A percentile compares a stretch with the other conserved stretches of the same genome.
These are phyloP conservation scores for Grantiella picta DNA, from an alignment of 2,113 vertebrate genomes.

Conservation along the genomic window DNA sequence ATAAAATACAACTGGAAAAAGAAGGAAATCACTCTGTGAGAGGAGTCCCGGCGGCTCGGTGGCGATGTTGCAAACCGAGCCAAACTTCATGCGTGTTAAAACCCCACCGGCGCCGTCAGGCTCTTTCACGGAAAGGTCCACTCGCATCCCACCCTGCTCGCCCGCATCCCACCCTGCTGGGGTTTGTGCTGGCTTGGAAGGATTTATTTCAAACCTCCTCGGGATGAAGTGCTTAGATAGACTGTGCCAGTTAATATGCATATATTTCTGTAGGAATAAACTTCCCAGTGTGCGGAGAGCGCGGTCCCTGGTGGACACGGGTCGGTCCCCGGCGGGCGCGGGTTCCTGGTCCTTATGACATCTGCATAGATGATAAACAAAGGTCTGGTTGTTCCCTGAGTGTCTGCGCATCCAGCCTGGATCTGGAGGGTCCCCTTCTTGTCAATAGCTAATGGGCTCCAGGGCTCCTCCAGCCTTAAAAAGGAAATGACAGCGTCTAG, in stretches of 20 bases:
- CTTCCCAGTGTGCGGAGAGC: not conserved
- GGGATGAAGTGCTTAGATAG: not conserved
- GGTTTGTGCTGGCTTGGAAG: not conserved
- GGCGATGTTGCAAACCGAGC: not conserved
- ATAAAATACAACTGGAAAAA: not conserved
- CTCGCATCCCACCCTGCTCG: not conserved
- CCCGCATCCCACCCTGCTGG: not conserved
- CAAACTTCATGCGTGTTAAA: not conserved
- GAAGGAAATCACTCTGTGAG: not conserved
- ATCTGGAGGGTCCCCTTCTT: slow-evolving; percentile 25
- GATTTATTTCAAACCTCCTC: not conserved
- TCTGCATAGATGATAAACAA: not conserved
- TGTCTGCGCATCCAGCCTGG: not conserved
- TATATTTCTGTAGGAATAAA: not conserved
- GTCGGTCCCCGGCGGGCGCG: not conserved
- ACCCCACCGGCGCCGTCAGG: not conserved
- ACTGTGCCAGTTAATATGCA: not conserved
- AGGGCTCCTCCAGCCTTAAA: slow-evolving; percentile 54
- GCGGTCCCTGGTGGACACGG: not conserved
- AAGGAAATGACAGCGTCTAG: slow-evolving; percentile 32
- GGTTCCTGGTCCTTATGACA: not conserved
- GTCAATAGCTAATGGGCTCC: slow-evolving; percentile 35
- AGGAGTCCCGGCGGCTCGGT: not conserved
- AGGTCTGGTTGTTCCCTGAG: slow-evolving; percentile 45
- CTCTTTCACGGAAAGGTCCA: not conserved